Evolutionary conservation across 2,113 vertebrate species (phyloP).

Genomic region (Pangasianodon gigas): DNA sequence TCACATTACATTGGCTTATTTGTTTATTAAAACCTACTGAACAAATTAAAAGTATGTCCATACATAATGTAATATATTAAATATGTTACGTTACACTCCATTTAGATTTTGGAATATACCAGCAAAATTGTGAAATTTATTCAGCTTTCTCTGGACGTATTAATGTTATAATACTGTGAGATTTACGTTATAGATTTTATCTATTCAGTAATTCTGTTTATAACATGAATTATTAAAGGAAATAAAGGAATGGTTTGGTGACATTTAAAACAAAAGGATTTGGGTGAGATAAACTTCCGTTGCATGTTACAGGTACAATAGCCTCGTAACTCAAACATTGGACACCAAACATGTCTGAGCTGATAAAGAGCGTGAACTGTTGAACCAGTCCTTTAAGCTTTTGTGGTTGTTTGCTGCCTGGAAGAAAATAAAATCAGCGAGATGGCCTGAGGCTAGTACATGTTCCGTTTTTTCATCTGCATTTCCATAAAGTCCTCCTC

Average conservation of each 20-base stretch:
- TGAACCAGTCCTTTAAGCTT: not conserved
- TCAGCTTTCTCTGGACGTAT: not conserved
- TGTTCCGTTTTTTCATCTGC: not conserved
- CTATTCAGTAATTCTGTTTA: not conserved
- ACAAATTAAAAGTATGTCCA: not conserved
- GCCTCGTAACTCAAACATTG: not conserved
- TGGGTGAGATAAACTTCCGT: not conserved
- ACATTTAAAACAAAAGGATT: not conserved
- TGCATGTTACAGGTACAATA: not conserved
- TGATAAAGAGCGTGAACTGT: conserved; percentile 13
- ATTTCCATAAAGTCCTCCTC: conserved; percentile 20
- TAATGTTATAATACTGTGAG: no score
- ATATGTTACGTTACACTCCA: not conserved
- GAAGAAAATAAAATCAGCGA: conserved; percentile 23
- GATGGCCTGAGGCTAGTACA: not conserved
- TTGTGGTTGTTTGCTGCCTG: conserved; percentile 3
- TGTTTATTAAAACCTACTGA: not conserved
- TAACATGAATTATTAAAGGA: not conserved
- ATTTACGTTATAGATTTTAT: not conserved
- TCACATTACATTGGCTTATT: not conserved
- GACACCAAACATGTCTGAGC: conserved; percentile 9
- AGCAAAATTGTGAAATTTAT: not conserved
- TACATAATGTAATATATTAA: not conserved
- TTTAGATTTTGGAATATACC: not conserved
- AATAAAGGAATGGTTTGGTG: not conserved